phyloP scores from a whole-genome alignment of 2,888 invertebrate species.

The Hydraecia micacea region DNA sequence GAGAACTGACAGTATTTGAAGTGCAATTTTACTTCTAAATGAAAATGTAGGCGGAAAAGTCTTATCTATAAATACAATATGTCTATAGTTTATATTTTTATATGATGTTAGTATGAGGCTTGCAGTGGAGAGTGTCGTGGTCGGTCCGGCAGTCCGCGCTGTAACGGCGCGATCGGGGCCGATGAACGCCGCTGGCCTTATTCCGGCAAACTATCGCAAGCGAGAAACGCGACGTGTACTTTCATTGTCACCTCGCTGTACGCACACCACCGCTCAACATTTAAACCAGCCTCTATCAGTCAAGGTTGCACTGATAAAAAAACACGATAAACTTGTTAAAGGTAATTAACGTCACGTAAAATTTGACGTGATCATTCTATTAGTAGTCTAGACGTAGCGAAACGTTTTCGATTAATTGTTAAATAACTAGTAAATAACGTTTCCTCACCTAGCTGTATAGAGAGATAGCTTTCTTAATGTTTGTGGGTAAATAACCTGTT shows the following conservation, averaged over 20 bases:
- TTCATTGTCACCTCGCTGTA: conserved; percentile 86
- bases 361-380: conserved; percentile 10
- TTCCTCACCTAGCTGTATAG: conserved; percentile 9
- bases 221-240: conserved; percentile 87
- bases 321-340: conserved; percentile 14
- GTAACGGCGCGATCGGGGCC: conserved; percentile 88
- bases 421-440: conserved; percentile 18
- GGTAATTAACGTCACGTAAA: conserved; percentile 41
- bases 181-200: conserved; percentile 89
- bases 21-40: conserved; percentile 1
- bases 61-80: conserved; percentile 40
- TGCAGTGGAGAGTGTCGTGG: conserved; percentile 63
- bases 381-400: conserved; percentile 8
- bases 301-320: conserved; percentile 56
- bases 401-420: conserved; percentile 16
- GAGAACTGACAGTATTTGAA: background rate
- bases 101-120: conserved; percentile 48
- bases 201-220: conserved; percentile 87
- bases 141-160: conserved; percentile 69
- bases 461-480: conserved; percentile 33
- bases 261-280: conserved; percentile 70
- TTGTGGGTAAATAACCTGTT: conserved; percentile 32
- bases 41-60: conserved; percentile 37
- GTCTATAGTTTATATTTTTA: conserved; percentile 37
- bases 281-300: conserved; percentile 58